Base-by-base conservation (phyloP, 2,113 vertebrate species). In the Cacatua alba region DNA sequence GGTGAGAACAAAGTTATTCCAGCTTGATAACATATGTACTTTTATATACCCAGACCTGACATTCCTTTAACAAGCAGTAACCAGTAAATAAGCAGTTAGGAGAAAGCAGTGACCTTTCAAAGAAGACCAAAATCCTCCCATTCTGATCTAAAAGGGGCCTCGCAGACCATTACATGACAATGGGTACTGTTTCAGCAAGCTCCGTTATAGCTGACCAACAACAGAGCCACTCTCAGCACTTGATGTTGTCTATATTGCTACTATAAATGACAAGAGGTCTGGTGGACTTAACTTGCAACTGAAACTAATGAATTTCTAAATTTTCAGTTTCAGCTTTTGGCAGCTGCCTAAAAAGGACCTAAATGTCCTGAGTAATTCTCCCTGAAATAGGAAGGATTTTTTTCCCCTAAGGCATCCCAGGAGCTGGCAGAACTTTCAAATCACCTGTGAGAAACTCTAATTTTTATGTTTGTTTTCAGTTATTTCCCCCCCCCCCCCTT, bases 301-400 rank as follows among this genome's bases (percentile, higher is more conserved):
- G n/a, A 63, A 87, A 48, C 3, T 4, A 82, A 53, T 13, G 1
- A 28, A 52, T n/a, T 65, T 19, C 33, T 53, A 64, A 31, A 62
- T 39, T 78, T 69, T 71, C 33, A 59, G 39, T 67, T 51, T 65
- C 62, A 82, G 23, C 3, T 82, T 64, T 69, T 64, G 17, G 48
- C 41, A 71, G 35, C 6, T 21, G 21, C 25, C 11, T 21, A 16
- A 65, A 79, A 90, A 55, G 3, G 9, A 60, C 28, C 25, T 65
- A n/a, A 71, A 48, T 13, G 4, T 28, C 28, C 57, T 33, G 41
- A 0, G 2, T 39, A 71, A 63, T 44, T 68, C 5, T 29, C 8
- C 29, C 46, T 31, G 9, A 81, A 59, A 87, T 1, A 84, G 2
- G 5, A 80, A 33, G 11, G 1, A 0, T 1, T 3, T 21, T 41